These are phyloP conservation scores for Meandrina meandrites DNA, from an alignment of 92 coral and sea anemone genomes.

Conservation along the genomic window DNA sequence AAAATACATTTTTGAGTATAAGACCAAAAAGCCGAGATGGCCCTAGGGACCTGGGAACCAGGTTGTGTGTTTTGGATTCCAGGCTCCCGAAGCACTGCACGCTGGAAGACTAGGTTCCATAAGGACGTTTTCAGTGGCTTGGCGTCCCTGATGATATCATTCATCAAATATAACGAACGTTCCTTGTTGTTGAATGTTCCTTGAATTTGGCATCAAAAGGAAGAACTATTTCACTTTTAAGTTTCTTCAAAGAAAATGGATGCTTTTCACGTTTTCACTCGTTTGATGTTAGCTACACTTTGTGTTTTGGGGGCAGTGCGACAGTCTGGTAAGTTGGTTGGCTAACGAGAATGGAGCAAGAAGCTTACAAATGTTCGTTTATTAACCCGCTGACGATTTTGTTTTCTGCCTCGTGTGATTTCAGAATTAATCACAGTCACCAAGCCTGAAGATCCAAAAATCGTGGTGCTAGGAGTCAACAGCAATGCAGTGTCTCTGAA, in stretches of 20 bases:
- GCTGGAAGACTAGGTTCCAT: too few species aligned
- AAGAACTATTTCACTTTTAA: neutral
- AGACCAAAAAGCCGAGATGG: too few species aligned
- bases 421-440: neutral
- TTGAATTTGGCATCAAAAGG: neutral
- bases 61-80: too few species aligned
- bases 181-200: too few species aligned
- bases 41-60: too few species aligned
- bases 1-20: too few species aligned
- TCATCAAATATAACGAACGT: constrained; percentile 34
- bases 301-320: neutral
- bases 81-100: too few species aligned
- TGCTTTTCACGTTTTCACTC: neutral
- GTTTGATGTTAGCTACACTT: neutral
- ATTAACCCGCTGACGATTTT: too few species aligned
- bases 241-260: neutral
- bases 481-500: neutral
- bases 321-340: constrained; percentile 8
- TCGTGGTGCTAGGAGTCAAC: neutral
- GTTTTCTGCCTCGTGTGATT: neutral
- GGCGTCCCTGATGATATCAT: constrained; percentile 35
- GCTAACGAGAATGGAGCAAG: too few species aligned
- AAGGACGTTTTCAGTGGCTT: neutral
- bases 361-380: too few species aligned
- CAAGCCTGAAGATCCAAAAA: neutral